A percentile compares a stretch with the other conserved stretches of the same genome.
phyloP scores from a whole-genome alignment of 2,113 vertebrate genomes.

The Ranitomeya imitator region DNA sequence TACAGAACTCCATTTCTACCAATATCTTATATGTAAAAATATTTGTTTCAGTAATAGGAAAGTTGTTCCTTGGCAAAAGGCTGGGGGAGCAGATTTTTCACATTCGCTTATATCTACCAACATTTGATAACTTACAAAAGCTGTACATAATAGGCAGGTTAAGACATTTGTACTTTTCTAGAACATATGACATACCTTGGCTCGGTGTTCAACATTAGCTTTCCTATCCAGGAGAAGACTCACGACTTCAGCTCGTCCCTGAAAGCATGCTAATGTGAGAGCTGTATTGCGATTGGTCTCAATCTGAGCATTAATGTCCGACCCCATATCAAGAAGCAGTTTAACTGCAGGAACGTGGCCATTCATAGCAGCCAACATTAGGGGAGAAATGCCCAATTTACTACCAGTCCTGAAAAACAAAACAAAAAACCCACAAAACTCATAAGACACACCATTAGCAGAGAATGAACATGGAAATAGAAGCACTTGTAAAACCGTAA shows the following conservation, averaged over 20 bases:
- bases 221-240: slow-evolving; percentile 96
- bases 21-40: too few relatives aligned
- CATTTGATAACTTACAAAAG: too few relatives aligned
- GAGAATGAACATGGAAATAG: background rate
- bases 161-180: background rate
- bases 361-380: slow-evolving; percentile 99
- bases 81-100: too few relatives aligned
- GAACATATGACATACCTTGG: slow-evolving; percentile 79
- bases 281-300: slow-evolving; percentile 99
- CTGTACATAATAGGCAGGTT: too few relatives aligned
- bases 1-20: too few relatives aligned
- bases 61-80: too few relatives aligned
- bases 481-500: background rate
- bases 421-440: background rate
- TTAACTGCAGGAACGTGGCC: slow-evolving; percentile 97
- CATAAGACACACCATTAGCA: background rate
- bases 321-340: slow-evolving; percentile 96
- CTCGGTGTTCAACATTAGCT: slow-evolving; percentile 97
- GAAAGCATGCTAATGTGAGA: slow-evolving; percentile 95
- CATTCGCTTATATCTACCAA: too few relatives aligned
- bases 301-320: slow-evolving; percentile 97
- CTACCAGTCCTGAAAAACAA: slow-evolving; percentile 87
- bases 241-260: slow-evolving; percentile 96
- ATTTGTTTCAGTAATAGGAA: too few relatives aligned
- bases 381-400: slow-evolving; percentile 95